phyloP scores from a whole-genome alignment of 2,113 vertebrate genomes.

The Gobiocypris rarus region DNA sequence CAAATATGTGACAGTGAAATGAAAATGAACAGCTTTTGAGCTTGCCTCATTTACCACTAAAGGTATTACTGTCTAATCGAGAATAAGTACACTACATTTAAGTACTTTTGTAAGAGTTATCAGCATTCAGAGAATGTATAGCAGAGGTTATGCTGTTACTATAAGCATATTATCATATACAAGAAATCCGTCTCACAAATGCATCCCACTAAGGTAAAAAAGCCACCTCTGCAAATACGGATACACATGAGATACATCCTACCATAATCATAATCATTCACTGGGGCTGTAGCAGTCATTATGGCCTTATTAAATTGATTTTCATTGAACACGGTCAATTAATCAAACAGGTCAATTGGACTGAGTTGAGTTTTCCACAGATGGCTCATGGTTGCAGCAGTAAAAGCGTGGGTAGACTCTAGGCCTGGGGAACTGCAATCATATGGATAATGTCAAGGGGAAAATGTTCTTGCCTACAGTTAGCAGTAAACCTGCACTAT shows the following conservation, averaged over 20 bases:
- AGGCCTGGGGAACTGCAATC: conserved; percentile 14
- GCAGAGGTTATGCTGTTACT: background rate
- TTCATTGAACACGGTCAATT: conserved; percentile 46
- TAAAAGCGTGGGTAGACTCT: conserved; percentile 1
- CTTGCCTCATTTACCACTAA: background rate
- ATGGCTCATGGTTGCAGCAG: conserved; percentile 36
- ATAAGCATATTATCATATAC: background rate
- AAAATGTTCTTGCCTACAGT: conserved; percentile 25
- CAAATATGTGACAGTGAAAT: conserved; percentile 8
- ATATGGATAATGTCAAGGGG: conserved; percentile 46
- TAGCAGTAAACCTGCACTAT: conserved; percentile 17
- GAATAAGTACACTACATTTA: background rate
- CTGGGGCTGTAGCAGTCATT: conserved; percentile 25
- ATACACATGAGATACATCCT: background rate
- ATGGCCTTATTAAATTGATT: conserved; percentile 48
- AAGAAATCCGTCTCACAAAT: background rate
- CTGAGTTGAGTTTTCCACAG: conserved; percentile 37
- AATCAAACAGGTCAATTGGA: conserved; percentile 39
- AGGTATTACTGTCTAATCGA: background rate
- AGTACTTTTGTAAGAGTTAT: background rate
- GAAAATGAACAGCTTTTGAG: conserved; percentile 5
- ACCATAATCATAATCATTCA: conserved; percentile 26
- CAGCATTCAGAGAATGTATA: background rate
- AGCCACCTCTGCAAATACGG: background rate
- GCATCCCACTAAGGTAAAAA: background rate